These are phyloP conservation scores for Himalopsyche tibetana DNA, from an alignment of 2,888 invertebrate species.

Conservation along the genomic window DNA sequence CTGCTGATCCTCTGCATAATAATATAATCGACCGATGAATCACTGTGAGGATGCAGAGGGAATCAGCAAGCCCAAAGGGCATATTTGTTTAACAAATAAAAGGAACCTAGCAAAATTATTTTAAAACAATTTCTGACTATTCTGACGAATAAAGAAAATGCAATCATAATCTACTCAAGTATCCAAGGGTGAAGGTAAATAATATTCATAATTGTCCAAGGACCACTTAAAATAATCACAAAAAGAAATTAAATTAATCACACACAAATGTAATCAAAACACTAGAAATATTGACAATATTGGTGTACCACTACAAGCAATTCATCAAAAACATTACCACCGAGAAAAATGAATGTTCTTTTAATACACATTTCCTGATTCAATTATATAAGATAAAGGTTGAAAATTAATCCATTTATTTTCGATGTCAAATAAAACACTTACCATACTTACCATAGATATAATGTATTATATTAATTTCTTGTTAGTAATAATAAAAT, in stretches of 20 bases:
- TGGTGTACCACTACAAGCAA: not conserved
- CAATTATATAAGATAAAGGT: too few species aligned
- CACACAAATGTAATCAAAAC: not conserved
- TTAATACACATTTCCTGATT: too few species aligned
- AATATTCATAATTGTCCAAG: not conserved
- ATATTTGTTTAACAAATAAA: constrained; percentile 65
- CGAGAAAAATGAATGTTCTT: not conserved
- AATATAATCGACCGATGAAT: constrained; percentile 48
- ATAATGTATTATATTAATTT: too few species aligned
- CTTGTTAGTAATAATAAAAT: too few species aligned
- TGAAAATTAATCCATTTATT: too few species aligned
- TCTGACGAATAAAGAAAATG: not conserved
- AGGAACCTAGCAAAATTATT: constrained; percentile 51
- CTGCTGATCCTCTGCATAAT: constrained; percentile 54
- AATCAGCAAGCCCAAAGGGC: constrained; percentile 57
- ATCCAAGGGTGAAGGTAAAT: not conserved
- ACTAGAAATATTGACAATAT: not conserved
- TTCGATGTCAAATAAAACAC: too few species aligned
- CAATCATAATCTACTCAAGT: not conserved
- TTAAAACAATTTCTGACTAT: not conserved
- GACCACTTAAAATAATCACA: constrained; percentile 24
- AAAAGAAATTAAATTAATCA: not conserved
- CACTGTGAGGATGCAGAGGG: constrained; percentile 44
- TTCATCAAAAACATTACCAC: not conserved
- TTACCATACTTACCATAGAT: too few species aligned